phyloP scores from a whole-genome alignment of 2,797 vertebrate species.

The Spinus pinus region DNA sequence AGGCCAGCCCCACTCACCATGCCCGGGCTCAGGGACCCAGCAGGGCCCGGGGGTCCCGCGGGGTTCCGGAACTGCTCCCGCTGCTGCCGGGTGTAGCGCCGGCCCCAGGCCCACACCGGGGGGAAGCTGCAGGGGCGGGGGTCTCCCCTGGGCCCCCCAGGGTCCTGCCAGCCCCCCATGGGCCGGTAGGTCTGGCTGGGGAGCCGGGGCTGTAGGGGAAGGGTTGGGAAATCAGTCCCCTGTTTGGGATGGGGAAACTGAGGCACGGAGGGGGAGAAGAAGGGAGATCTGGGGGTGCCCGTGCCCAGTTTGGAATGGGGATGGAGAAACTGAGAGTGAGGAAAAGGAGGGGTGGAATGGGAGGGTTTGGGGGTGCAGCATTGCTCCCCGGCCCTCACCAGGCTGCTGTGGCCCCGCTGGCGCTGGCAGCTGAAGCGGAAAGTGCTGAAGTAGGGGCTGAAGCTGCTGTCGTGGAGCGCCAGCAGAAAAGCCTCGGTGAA shows the following conservation, averaged over 20 bases:
- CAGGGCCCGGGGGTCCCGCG: neutral
- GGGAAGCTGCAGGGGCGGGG: conserved; percentile 2
- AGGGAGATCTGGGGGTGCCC: neutral
- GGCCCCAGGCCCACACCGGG: conserved; percentile 89
- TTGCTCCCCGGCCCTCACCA: conserved; percentile 54
- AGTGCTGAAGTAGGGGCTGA: conserved; percentile 80
- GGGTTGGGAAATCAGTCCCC: neutral
- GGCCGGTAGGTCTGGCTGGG: conserved; percentile 59
- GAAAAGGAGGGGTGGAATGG: too few relatives aligned
- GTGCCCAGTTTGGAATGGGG: too few relatives aligned
- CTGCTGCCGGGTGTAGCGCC: conserved; percentile 81
- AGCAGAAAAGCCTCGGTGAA: conserved; percentile 89
- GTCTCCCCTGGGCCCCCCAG: neutral
- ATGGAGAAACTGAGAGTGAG: neutral
- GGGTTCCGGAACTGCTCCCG: conserved; percentile 82
- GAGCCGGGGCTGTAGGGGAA: neutral
- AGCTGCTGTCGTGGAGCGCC: conserved; percentile 87
- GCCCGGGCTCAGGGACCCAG: neutral
- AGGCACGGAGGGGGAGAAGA: neutral
- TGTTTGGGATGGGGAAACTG: neutral
- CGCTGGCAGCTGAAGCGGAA: conserved; percentile 90
- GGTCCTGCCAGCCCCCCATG: conserved; percentile 77
- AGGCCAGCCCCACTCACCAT: neutral
- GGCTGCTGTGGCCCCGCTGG: conserved; percentile 77
- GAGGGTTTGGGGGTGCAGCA: neutral